A percentile compares a stretch with the other conserved stretches of the same genome.
These are phyloP conservation scores for Cyclopterus lumpus DNA, from an alignment of 2,797 vertebrate species.

Conservation along the genomic window DNA sequence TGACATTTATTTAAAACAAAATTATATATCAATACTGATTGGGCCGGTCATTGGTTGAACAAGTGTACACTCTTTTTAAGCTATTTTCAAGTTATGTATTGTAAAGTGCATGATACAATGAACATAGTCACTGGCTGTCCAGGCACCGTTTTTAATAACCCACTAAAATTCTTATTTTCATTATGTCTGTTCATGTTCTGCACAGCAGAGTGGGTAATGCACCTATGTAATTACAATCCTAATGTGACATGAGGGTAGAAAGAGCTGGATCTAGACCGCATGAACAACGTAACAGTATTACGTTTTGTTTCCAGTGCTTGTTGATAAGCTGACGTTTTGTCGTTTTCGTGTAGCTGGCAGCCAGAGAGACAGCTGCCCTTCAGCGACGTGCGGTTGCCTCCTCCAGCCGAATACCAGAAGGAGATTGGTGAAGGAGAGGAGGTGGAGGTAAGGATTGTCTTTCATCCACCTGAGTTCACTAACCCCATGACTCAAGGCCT, in stretches of 20 bases:
- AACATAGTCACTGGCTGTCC: conserved; percentile 13
- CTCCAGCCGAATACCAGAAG: conserved; percentile 89
- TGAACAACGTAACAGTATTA: neutral
- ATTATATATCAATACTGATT: neutral
- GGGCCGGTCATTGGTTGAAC: neutral
- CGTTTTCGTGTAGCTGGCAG: conserved; percentile 86
- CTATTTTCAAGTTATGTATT: conserved; percentile 6
- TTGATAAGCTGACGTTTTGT: conserved; percentile 25
- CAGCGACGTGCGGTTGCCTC: conserved; percentile 92
- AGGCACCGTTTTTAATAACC: neutral
- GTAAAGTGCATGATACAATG: conserved; percentile 16
- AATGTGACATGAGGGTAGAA: neutral
- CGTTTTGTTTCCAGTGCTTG: neutral
- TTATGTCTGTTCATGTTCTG: conserved; percentile 26
- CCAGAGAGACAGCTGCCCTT: conserved; percentile 94
- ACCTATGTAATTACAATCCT: neutral
- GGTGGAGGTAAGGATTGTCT: conserved; percentile 87
- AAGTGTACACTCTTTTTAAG: neutral
- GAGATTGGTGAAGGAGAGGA: conserved; percentile 94
- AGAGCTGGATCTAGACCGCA: neutral
- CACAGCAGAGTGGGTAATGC: neutral
- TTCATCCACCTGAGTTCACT: neutral
- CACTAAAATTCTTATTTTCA: conserved; percentile 34
- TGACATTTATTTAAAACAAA: too few relatives aligned
- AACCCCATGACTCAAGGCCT: neutral